These are phyloP conservation scores for Xiphophorus hellerii DNA, from an alignment of 2,113 vertebrate species.

Conservation along the genomic window DNA sequence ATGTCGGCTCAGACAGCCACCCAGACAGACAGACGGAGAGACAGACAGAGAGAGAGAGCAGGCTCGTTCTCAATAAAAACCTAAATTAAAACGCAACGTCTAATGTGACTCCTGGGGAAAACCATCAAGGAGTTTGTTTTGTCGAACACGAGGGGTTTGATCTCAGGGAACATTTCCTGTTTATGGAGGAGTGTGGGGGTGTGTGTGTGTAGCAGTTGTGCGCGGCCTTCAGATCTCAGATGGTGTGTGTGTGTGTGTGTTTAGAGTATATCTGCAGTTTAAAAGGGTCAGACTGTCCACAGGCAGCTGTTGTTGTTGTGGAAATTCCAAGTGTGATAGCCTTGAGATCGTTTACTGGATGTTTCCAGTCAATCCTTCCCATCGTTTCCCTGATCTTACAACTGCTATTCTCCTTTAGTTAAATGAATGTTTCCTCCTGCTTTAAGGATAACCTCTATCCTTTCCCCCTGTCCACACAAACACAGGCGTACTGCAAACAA, in stretches of 20 bases:
- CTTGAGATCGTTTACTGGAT: neutral
- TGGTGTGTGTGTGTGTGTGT: neutral
- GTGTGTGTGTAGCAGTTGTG: neutral
- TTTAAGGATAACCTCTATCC: neutral
- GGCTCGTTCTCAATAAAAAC: constrained; percentile 30
- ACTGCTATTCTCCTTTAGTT: neutral
- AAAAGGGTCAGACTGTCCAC: neutral
- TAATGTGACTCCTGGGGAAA: constrained; percentile 11
- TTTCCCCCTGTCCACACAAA: neutral
- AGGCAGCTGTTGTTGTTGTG: constrained; percentile 1
- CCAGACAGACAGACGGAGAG: too few relatives aligned
- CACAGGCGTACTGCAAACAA: neutral
- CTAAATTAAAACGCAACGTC: constrained; percentile 31
- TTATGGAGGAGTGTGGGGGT: neutral
- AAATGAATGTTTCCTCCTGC: neutral
- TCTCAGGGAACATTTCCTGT: constrained; percentile 15
- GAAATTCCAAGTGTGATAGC: neutral
- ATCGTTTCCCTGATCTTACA: neutral
- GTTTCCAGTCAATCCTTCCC: neutral
- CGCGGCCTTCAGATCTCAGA: neutral
- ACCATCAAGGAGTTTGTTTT: constrained; percentile 25
- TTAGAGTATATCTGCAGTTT: neutral
- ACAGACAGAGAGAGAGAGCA: neutral
- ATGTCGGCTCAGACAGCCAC: neutral
- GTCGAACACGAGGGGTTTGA: neutral